Evolutionary conservation across 2,888 invertebrate genomes (phyloP).

Genomic region (Lepeophtheirus nordmannii): DNA sequence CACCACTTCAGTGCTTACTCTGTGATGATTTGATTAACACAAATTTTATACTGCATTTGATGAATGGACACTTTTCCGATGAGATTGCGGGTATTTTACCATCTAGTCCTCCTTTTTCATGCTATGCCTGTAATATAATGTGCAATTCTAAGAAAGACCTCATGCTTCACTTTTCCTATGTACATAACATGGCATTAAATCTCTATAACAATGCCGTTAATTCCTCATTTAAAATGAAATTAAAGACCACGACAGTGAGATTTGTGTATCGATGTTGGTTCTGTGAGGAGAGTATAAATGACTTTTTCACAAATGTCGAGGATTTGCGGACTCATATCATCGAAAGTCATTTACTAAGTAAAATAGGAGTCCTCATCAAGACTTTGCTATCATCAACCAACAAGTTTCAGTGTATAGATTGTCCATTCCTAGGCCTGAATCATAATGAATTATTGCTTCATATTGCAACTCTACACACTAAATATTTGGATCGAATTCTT

Average conservation of each 20-base stretch:
- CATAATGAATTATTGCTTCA: background rate
- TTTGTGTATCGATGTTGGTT: constrained; percentile 2
- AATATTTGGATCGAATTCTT: background rate
- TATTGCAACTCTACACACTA: background rate
- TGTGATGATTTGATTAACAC: background rate
- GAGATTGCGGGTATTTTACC: background rate
- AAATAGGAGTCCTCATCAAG: background rate
- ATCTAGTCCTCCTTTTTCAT: background rate
- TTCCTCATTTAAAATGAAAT: background rate
- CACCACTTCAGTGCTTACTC: background rate
- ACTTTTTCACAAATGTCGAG: background rate
- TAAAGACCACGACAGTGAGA: background rate
- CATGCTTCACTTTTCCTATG: background rate
- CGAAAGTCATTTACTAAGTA: background rate
- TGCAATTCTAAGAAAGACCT: background rate
- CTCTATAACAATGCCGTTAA: background rate
- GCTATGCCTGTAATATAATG: background rate
- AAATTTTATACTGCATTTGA: background rate
- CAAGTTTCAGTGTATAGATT: background rate
- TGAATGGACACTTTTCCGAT: background rate
- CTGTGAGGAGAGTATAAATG: background rate
- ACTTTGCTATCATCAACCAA: background rate
- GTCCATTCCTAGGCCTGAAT: background rate
- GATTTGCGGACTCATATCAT: background rate
- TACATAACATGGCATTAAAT: background rate